phyloP scores from a whole-genome alignment of 2,888 invertebrate genomes.

The Morinoia aosen region DNA sequence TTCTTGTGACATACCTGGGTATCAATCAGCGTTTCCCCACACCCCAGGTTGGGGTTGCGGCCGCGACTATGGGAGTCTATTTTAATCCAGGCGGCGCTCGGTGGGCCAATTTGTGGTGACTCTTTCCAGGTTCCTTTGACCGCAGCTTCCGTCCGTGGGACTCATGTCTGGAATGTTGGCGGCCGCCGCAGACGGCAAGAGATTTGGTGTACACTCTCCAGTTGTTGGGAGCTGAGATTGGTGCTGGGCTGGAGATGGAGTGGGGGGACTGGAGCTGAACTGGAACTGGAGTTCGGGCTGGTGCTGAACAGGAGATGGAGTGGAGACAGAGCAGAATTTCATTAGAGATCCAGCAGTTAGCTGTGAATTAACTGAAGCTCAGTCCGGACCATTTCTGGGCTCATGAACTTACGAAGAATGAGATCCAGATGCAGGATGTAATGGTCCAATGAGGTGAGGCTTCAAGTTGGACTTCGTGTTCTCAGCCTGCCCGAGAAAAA shows the following conservation, averaged over 20 bases:
- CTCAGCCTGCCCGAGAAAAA: not conserved
- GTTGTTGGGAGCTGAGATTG: not conserved
- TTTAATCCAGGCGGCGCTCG: conserved; percentile 22
- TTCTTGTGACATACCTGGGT: not conserved
- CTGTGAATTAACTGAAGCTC: not conserved
- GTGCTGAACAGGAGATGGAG: not conserved
- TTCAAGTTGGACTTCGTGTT: not conserved
- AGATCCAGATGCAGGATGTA: too few relatives aligned
- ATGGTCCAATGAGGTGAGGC: too few relatives aligned
- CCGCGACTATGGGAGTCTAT: not conserved
- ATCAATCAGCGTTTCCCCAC: not conserved
- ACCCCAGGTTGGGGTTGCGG: not conserved
- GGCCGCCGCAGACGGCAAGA: not conserved
- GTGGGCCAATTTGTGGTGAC: not conserved
- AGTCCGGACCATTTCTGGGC: not conserved
- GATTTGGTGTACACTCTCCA: conserved; percentile 45
- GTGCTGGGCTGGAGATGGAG: not conserved
- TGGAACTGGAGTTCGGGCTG: not conserved
- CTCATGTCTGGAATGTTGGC: not conserved
- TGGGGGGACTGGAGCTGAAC: not conserved
- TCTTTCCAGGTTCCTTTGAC: conserved; percentile 40
- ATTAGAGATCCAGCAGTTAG: not conserved
- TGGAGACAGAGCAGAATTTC: not conserved
- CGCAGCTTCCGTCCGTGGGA: not conserved
- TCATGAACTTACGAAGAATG: not conserved